Percentiles rank a stretch among this genome's conserved stretches.
Conservation (phyloP, 2,797 vertebrate genomes). For the Xyrichtys novacula region DNA sequence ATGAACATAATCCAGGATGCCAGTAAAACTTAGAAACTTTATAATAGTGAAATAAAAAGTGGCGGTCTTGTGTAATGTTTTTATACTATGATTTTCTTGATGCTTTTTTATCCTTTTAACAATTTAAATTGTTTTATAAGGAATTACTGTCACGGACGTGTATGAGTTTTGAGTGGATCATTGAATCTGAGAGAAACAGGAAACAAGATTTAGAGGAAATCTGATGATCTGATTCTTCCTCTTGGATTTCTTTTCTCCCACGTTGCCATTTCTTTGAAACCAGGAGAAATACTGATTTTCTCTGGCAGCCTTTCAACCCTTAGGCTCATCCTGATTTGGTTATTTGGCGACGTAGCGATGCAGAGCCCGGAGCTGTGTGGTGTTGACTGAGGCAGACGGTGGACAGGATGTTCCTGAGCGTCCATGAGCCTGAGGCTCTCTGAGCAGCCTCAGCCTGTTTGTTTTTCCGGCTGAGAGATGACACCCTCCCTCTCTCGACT, state of each 20-base stretch:
- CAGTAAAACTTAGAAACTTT: too few relatives aligned
- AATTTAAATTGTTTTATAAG: too few relatives aligned
- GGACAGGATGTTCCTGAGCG: constrained; percentile 76
- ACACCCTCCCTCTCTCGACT: constrained; percentile 13
- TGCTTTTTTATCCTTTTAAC: too few relatives aligned
- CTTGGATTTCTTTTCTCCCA: constrained; percentile 1
- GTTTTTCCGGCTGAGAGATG: constrained; percentile 78
- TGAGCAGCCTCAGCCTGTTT: constrained; percentile 69
- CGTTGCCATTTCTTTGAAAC: constrained; percentile 7
- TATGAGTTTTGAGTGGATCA: too few relatives aligned
- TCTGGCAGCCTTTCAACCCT: not conserved
- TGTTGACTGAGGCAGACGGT: constrained; percentile 75
- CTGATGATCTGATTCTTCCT: not conserved
- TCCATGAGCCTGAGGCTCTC: constrained; percentile 37
- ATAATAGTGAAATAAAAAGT: too few relatives aligned
- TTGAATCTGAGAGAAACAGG: too few relatives aligned
- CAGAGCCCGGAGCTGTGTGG: constrained; percentile 41
- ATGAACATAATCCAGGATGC: too few relatives aligned
- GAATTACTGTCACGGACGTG: too few relatives aligned
- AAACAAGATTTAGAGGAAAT: too few relatives aligned
- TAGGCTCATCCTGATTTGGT: constrained; percentile 47
- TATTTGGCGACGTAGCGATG: constrained; percentile 57
- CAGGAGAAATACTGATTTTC: not conserved
- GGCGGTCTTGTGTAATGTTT: too few relatives aligned
- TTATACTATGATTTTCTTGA: too few relatives aligned